Evolutionary conservation across 30 jellyfish, hydroid and myxozoan species (phyloP), one percentile per base, ranked within the genome.

Genomic region (Aurelia coerulea): DNA sequence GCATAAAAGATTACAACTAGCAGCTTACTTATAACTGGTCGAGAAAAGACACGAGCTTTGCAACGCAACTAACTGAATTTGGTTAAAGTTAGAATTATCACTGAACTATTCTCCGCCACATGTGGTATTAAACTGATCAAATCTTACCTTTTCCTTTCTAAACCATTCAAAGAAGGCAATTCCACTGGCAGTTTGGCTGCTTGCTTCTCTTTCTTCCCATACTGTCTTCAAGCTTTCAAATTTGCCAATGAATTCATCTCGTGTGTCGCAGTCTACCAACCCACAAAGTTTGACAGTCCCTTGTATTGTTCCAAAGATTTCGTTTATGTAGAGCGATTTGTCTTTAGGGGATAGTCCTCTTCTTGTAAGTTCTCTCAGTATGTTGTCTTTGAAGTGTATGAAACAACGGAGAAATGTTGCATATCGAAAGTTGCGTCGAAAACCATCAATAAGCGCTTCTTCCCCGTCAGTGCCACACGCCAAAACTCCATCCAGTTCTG

Each of bases 381-480:
- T 70, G 64, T 70, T 70, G 64, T 70, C 81, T 23, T 70, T 70
- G 10, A 70, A 33, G 32, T 70, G 81, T 14, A 39, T 31, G 64
- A 70, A 70, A 51, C 81, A 70, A 59, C 64, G 81, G 8, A 70
- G 81, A 41, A 70, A 70, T 31, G 31, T 51, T 33, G 81, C 81
- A 70, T 29, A 70, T 33, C 68, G 62, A 13, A 39, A 70, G 34
- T 70, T 33, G 1, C 64, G 39, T 19, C 46, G 51, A 14, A 70
- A 39, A 70, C 81, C 65, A 16, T 71, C 58, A 52, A 71, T 37
- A 14, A 67, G 31, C n/a, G 60, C 78, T 10, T 67, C 32, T 42
- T 71, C 81, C 58, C 81, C 81, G 35, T 71, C 81, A 4, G 81
- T 71, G 19, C 81, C 81, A 41, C 63, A 33, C 1, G 81, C 81